These are phyloP conservation scores for Altica lythri DNA, from an alignment of 2,888 invertebrate species.

Conservation along the genomic window DNA sequence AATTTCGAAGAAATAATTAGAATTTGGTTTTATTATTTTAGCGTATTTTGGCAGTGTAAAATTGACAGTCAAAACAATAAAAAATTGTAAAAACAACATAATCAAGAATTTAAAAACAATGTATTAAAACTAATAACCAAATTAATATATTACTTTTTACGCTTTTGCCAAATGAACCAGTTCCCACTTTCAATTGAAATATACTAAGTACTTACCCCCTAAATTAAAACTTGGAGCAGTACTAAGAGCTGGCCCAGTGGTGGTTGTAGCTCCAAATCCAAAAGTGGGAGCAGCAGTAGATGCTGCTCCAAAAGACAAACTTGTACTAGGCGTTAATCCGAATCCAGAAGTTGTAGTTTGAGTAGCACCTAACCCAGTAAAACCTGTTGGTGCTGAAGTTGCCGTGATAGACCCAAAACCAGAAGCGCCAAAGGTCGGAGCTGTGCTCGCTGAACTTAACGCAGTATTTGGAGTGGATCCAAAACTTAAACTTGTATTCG, in stretches of 20 bases:
- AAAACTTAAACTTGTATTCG: conserved; percentile 4
- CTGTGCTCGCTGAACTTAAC: neutral
- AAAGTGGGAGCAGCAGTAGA: conserved; percentile 27
- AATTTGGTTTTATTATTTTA: no score
- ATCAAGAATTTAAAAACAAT: no score
- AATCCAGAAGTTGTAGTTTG: conserved; percentile 22
- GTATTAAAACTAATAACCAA: no score
- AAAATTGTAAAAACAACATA: no score
- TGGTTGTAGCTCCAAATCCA: conserved; percentile 26
- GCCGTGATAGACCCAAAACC: conserved; percentile 9
- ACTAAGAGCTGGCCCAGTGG: conserved; percentile 29
- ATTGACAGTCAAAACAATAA: no score
- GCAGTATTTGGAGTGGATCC: conserved; percentile 9
- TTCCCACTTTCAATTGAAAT: no score
- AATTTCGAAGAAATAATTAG: no score
- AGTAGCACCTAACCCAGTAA: conserved; percentile 17
- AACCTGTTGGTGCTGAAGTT: conserved; percentile 7
- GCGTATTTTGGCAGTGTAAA: no score
- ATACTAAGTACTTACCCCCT: conserved; percentile 27
- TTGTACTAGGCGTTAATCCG: conserved; percentile 3
- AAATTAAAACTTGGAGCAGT: conserved; percentile 22
- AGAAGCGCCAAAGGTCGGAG: no score
- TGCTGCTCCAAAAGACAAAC: conserved; percentile 15
- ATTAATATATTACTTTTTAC: no score
- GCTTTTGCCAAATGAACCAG: no score